Base-by-base conservation (phyloP, 2,888 invertebrate genomes). In the Leuctra nigra region DNA sequence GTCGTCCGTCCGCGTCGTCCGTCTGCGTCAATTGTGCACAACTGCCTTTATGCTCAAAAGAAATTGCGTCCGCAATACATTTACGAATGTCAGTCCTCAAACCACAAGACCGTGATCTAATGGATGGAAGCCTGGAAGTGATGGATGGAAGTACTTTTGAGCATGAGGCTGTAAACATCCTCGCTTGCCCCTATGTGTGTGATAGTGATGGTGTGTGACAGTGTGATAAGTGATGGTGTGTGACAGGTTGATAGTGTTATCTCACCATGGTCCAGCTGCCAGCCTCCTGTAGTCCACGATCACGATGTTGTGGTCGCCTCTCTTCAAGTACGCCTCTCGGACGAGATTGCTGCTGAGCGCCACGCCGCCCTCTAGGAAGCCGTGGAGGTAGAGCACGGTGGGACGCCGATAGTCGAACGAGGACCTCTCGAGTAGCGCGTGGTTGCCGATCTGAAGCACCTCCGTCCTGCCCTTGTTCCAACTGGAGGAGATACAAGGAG, bases 341-440 rank as follows among this genome's bases (percentile, higher is more conserved):
- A 82, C 71, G 61, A 74, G 66, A 7, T 75, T 68, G 0, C 74
- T 77, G 62, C 81, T 80, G n/a, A 76, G 73, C 13, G 78, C 75
- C 23, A 75, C 73, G 0, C 78, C 74, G 20, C 75, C 76, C 65
- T 83, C 82, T 69, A 82, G 77, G 67, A 82, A 83, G 0, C 82
- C 82, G 64, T 82, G 81, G 69, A 83, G 81, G 66, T 77, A 78
- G 9, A 83, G 59, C 0, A 82, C 75, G 0, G 82, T 83, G 0
- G 75, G 76, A 55, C 76, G 74, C 41, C 75, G 70, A 68, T 79
- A 78, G 70, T 82, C 75, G 53, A 82, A 77, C 68, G 77, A 73
- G 0, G 83, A 82, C 1, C 77, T 74, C 65, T 73, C 68, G 33
- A 83, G 69, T 1, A 72, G 68, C 62, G 75, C 75, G 61, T 81